These are phyloP conservation scores for Drosophila tani DNA, from an alignment of 1,140 invertebrate species.

Conservation along the genomic window DNA sequence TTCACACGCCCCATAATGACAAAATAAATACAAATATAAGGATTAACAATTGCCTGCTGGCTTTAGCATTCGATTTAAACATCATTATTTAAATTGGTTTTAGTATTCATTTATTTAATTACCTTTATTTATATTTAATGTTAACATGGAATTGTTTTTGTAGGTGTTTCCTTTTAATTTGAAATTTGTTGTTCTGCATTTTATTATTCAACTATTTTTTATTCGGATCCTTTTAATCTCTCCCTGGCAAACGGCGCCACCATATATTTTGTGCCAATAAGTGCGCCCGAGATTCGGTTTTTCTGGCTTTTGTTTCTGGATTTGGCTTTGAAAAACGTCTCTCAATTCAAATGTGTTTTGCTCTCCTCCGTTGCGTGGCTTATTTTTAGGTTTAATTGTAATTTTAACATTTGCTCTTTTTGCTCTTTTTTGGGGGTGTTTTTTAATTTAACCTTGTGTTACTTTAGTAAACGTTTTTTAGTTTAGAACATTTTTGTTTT, in stretches of 20 bases:
- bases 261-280: slow-evolving; percentile 62
- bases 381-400: slow-evolving; percentile 77
- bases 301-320: slow-evolving; percentile 41
- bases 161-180: slow-evolving; percentile 70
- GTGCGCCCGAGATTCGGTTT: slow-evolving; percentile 50
- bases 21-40: neutral
- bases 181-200: slow-evolving; percentile 68
- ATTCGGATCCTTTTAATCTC: slow-evolving; percentile 16
- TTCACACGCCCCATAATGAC: neutral
- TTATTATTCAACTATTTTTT: slow-evolving; percentile 70
- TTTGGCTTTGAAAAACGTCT: slow-evolving; percentile 61
- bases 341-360: slow-evolving; percentile 55
- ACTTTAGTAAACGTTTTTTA: slow-evolving; percentile 75
- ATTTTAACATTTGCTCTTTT: slow-evolving; percentile 80
- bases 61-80: slow-evolving; percentile 1
- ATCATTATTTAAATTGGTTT: slow-evolving; percentile 48
- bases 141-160: slow-evolving; percentile 84
- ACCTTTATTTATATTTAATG: slow-evolving; percentile 84
- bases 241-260: slow-evolving; percentile 50
- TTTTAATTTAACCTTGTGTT: slow-evolving; percentile 76
- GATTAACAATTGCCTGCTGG: neutral
- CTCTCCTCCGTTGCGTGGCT: slow-evolving; percentile 48
- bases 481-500: slow-evolving; percentile 73
- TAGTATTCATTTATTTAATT: slow-evolving; percentile 81
- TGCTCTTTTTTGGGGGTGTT: slow-evolving; percentile 33